Evolutionary conservation across 2,113 vertebrate species (phyloP).

Genomic region (Malurus melanocephalus): DNA sequence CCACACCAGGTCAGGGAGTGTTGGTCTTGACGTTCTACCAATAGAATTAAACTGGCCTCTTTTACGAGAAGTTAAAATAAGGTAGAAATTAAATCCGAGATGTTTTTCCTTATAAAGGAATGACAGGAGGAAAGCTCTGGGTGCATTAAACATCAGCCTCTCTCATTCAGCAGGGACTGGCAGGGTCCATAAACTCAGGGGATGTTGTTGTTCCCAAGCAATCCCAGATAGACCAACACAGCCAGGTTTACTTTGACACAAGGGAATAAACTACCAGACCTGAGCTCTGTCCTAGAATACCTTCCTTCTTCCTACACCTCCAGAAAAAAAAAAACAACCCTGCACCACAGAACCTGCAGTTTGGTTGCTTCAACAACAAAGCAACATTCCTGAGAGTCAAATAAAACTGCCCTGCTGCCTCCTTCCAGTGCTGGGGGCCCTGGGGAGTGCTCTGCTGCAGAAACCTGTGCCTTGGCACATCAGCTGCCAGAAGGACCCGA

Average conservation of each 20-base stretch:
- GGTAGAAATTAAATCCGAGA: slow-evolving; percentile 10
- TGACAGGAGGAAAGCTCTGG: neutral
- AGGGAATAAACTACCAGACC: neutral
- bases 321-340: neutral
- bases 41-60: neutral
- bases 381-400: neutral
- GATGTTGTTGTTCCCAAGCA: neutral
- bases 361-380: neutral
- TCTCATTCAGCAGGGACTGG: neutral
- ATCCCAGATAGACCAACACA: neutral
- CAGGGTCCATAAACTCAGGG: neutral
- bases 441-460: neutral
- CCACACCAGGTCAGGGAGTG: neutral
- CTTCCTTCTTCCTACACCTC: neutral
- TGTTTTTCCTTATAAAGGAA: slow-evolving; percentile 52
- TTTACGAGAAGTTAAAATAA: slow-evolving; percentile 42
- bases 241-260: neutral
- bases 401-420: neutral
- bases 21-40: neutral
- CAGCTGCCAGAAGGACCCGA: neutral
- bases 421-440: neutral
- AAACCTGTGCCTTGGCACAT: rapidly evolving
- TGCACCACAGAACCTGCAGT: neutral
- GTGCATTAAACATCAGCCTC: neutral
- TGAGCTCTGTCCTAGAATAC: neutral